A percentile compares a stretch with the other conserved stretches of the same genome.
phyloP scores from a whole-genome alignment of 2,797 vertebrate genomes.

The Nasua narica region DNA sequence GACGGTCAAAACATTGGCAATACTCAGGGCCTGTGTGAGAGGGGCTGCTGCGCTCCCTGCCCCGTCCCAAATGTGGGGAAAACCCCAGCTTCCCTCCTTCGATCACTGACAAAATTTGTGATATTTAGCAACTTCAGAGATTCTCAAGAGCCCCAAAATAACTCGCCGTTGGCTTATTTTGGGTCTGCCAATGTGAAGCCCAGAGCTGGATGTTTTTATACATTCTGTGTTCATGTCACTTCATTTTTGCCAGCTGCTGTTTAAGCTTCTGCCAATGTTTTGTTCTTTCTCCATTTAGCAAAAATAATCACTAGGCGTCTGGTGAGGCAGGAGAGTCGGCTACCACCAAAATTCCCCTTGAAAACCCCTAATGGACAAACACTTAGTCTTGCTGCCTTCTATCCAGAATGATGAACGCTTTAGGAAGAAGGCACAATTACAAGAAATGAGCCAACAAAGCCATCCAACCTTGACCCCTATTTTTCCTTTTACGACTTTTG shows the following conservation, averaged over 20 bases:
- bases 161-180: constrained; percentile 32
- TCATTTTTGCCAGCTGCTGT: constrained; percentile 58
- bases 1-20: constrained; percentile 86
- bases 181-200: constrained; percentile 31
- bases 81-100: neutral
- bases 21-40: constrained; percentile 41
- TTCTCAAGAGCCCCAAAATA: constrained; percentile 57
- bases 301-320: constrained; percentile 78
- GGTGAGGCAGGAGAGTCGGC: constrained; percentile 63
- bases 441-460: constrained; percentile 70
- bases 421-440: constrained; percentile 70
- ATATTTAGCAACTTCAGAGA: constrained; percentile 61
- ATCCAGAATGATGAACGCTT: constrained; percentile 60
- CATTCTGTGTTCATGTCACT: neutral
- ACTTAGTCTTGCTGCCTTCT: constrained; percentile 58
- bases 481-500: constrained; percentile 4
- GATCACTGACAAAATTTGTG: constrained; percentile 46
- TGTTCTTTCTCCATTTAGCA: constrained; percentile 85
- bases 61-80: neutral
- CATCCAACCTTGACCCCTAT: neutral
- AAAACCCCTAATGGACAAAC: constrained; percentile 67
- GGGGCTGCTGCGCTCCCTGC: neutral
- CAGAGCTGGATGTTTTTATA: neutral
- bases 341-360: constrained; percentile 68
- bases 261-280: constrained; percentile 86